Conservation (phyloP, 2,888 invertebrate species). For the Drosophila austrosaltans region DNA sequence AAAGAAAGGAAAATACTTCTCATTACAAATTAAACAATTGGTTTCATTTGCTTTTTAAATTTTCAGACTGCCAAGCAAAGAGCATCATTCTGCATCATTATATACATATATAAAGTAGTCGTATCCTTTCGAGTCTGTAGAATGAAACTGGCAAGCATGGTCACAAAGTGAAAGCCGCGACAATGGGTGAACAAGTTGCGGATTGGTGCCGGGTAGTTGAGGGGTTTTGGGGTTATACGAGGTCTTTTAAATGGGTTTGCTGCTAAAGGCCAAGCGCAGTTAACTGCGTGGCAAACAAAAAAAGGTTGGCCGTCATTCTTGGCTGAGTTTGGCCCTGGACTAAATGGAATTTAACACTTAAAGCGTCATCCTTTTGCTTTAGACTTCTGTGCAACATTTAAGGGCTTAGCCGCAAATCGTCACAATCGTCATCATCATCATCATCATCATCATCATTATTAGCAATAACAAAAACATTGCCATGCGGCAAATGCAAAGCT, state of each 20-base stretch:
- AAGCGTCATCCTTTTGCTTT: conserved; percentile 19
- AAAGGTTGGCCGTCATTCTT: conserved; percentile 20
- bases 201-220: background rate
- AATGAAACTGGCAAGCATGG: conserved; percentile 13
- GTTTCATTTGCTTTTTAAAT: background rate
- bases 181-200: conserved; percentile 45
- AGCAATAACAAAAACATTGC: background rate
- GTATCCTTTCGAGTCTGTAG: conserved; percentile 28
- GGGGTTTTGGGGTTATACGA: background rate
- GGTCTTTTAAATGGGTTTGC: conserved; percentile 5
- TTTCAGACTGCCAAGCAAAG: too few relatives aligned
- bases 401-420: conserved; percentile 68
- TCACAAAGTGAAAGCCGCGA: conserved; percentile 48
- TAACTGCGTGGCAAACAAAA: conserved; percentile 19
- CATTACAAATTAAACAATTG: too few relatives aligned
- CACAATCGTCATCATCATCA: conserved; percentile 29
- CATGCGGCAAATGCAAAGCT: conserved; percentile 52
- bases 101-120: too few relatives aligned
- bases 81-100: too few relatives aligned
- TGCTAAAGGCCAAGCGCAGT: conserved; percentile 20
- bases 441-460: conserved; percentile 2
- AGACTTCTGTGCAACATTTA: conserved; percentile 45
- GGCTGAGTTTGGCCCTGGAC: conserved; percentile 8
- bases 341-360: conserved; percentile 56
- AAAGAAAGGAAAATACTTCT: background rate